phyloP scores from a whole-genome alignment of 2,113 vertebrate species.

The Nycticryphes semicollaris region DNA sequence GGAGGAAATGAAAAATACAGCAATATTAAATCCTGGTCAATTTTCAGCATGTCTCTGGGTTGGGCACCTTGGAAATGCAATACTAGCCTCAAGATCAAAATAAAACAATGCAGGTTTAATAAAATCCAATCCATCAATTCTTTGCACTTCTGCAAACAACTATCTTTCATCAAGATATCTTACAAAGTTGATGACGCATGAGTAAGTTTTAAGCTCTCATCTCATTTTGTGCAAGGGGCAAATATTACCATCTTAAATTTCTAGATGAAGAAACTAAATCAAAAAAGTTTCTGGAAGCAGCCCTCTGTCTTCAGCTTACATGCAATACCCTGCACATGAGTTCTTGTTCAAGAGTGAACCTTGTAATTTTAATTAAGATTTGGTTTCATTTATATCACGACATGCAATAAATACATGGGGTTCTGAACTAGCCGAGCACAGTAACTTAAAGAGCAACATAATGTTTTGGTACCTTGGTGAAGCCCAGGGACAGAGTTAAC shows the following conservation, averaged over 20 bases:
- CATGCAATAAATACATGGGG: not conserved
- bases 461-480: not conserved
- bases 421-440: not conserved
- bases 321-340: not conserved
- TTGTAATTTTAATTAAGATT: not conserved
- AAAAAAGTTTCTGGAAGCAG: not conserved
- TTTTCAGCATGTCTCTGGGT: not conserved
- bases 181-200: not conserved
- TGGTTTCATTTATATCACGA: not conserved
- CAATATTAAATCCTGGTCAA: constrained; percentile 20
- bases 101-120: not conserved
- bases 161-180: not conserved
- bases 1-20: constrained; percentile 13
- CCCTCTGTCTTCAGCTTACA: not conserved
- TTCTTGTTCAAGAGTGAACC: not conserved
- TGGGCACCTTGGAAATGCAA: not conserved
- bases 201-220: not conserved
- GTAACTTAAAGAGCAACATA: not conserved
- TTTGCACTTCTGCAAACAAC: not conserved
- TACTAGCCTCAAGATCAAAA: not conserved
- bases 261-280: not conserved
- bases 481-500: not conserved
- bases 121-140: not conserved
- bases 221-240: not conserved
- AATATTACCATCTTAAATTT: not conserved